These are phyloP conservation scores for Dallia pectoralis DNA, from an alignment of 2,797 vertebrate species.

Conservation along the genomic window DNA sequence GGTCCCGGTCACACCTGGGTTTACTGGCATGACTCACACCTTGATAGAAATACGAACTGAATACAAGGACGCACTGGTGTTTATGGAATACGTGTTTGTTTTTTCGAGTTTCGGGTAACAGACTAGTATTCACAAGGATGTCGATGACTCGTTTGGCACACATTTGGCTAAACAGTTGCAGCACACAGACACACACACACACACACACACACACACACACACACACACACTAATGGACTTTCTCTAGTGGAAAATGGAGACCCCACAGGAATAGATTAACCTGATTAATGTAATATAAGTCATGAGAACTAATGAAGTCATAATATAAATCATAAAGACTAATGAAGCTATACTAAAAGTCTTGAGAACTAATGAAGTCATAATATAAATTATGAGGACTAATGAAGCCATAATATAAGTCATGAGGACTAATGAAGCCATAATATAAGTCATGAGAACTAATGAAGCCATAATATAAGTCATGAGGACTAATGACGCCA, in stretches of 20 bases:
- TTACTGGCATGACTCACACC: too few relatives aligned
- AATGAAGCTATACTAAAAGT: too few relatives aligned
- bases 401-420: too few relatives aligned
- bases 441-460: neutral
- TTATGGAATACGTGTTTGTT: neutral
- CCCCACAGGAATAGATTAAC: neutral
- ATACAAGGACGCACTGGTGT: neutral
- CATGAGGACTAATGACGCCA: neutral
- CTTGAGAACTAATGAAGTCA: too few relatives aligned
- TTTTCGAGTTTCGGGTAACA: neutral
- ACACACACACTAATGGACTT: neutral
- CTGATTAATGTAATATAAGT: too few relatives aligned
- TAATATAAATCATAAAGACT: neutral
- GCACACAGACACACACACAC: neutral
- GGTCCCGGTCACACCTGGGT: too few relatives aligned
- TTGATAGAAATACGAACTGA: too few relatives aligned
- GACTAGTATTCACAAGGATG: neutral
- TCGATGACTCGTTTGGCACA: neutral
- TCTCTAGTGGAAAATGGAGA: neutral
- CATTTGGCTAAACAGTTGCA: neutral
- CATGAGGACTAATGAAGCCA: neutral
- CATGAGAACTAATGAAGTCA: neutral
- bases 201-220: neutral
- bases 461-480: too few relatives aligned
- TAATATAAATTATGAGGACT: neutral